phyloP scores from a whole-genome alignment of 2,888 invertebrate species.

The Palloptera scutellata region DNA sequence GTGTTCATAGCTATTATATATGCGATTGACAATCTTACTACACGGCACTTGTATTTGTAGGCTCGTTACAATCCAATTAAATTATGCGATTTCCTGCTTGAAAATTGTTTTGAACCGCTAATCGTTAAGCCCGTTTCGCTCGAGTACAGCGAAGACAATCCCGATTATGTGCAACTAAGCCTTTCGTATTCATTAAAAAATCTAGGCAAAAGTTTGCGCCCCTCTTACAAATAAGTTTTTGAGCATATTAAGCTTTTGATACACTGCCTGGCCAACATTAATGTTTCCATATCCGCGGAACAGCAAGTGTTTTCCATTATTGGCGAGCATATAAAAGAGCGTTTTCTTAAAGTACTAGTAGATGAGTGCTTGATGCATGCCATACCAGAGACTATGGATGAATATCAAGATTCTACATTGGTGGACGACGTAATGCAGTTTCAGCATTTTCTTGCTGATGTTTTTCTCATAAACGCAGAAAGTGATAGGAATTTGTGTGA shows the following conservation, averaged over 20 bases:
- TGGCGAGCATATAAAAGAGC: slow-evolving; percentile 67
- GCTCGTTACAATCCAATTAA: slow-evolving; percentile 59
- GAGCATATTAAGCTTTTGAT: slow-evolving; percentile 52
- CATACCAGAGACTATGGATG: slow-evolving; percentile 78
- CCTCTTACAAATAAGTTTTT: slow-evolving; percentile 60
- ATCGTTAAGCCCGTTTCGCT: slow-evolving; percentile 60
- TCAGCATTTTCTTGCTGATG: slow-evolving; percentile 70
- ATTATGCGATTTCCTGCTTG: slow-evolving; percentile 58
- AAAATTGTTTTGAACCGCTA: slow-evolving; percentile 61
- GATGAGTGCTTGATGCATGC: slow-evolving; percentile 78
- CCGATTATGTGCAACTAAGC: slow-evolving; percentile 48
- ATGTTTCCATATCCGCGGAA: slow-evolving; percentile 52
- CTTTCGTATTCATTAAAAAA: slow-evolving; percentile 60
- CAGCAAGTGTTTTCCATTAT: slow-evolving; percentile 64
- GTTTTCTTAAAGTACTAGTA: slow-evolving; percentile 73
- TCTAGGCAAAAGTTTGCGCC: slow-evolving; percentile 49
- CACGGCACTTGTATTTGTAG: slow-evolving; percentile 38
- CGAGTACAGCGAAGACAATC: slow-evolving; percentile 48
- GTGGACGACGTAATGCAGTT: slow-evolving; percentile 73
- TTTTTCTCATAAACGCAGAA: slow-evolving; percentile 67
- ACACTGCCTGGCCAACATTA: slow-evolving; percentile 55
- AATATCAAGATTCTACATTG: slow-evolving; percentile 73
- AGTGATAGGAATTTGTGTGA: slow-evolving; percentile 70
- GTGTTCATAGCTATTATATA: slow-evolving; percentile 13
- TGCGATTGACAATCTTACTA: not conserved